A percentile compares a stretch with the other conserved stretches of the same genome.
Evolutionary conservation across 2,888 invertebrate genomes (phyloP).

Genomic region (Scrobipalpa costella): DNA sequence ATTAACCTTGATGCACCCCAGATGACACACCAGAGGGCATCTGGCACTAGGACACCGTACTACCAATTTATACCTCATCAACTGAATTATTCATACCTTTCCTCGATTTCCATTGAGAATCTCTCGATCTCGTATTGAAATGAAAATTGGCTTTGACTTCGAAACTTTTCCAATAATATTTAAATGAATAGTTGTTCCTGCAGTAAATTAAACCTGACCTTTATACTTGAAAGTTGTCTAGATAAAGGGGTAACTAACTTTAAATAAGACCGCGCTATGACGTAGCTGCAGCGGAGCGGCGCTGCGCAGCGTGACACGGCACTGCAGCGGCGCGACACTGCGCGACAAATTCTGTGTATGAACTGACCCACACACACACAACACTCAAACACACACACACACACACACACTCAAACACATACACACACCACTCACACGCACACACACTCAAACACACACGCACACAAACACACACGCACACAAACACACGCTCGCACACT

Average conservation of each 20-base stretch:
- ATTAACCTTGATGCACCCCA: neutral
- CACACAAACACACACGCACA: too few relatives aligned
- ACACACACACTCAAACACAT: too few relatives aligned
- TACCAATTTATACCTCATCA: neutral
- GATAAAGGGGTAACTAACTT: neutral
- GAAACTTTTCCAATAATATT: constrained; percentile 18
- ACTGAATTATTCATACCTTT: constrained; percentile 4
- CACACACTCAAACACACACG: too few relatives aligned
- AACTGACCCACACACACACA: too few relatives aligned
- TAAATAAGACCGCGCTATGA: too few relatives aligned
- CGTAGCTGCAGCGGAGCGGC: too few relatives aligned
- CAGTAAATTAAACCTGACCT: constrained; percentile 6
- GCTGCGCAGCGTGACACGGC: too few relatives aligned
- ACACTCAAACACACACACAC: too few relatives aligned
- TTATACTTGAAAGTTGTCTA: constrained; percentile 4
- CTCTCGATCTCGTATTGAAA: neutral
- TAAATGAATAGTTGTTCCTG: neutral
- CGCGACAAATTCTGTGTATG: too few relatives aligned
- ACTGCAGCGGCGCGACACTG: too few relatives aligned
- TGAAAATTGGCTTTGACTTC: constrained; percentile 8
- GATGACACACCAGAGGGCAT: neutral
- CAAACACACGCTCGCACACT: too few relatives aligned
- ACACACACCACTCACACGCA: too few relatives aligned
- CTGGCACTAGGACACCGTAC: neutral
- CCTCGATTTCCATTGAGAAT: neutral